A percentile compares a stretch with the other conserved stretches of the same genome.
Evolutionary conservation across 2,113 vertebrate species (phyloP).

Genomic region (Mellivora capensis): DNA sequence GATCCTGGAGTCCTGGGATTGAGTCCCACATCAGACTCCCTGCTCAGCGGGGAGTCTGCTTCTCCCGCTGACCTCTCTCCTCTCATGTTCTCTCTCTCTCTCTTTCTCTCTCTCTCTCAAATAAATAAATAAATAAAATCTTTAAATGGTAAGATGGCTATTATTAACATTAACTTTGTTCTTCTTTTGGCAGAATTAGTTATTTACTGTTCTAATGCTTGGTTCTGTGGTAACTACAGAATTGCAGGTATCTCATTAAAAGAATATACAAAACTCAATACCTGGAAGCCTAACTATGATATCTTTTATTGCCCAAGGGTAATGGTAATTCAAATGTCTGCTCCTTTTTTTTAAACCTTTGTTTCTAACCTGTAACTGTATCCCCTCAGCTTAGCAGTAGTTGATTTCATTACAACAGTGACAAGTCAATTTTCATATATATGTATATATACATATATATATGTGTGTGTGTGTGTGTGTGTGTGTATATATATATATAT

Average conservation of each 20-base stretch:
- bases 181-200: not conserved
- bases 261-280: not conserved
- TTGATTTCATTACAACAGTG: not conserved
- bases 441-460: not conserved
- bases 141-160: not conserved
- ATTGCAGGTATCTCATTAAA: not conserved
- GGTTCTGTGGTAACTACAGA: not conserved
- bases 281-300: not conserved
- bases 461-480: not conserved
- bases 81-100: no score
- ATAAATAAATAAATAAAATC: no score
- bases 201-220: not conserved
- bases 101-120: no score
- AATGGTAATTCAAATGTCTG: not conserved
- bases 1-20: no score
- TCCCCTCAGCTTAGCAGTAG: not conserved
- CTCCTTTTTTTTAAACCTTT: not conserved
- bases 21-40: no score
- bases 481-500: not conserved
- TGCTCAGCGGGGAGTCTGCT: no score
- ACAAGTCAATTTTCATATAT: not conserved
- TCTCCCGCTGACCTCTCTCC: no score
- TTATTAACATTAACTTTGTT: not conserved
- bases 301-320: not conserved
- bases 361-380: not conserved